Evolutionary conservation across 2,888 invertebrate genomes (phyloP), one percentile per base, ranked within the genome.

Genomic region (Azorinus chamasolen): DNA sequence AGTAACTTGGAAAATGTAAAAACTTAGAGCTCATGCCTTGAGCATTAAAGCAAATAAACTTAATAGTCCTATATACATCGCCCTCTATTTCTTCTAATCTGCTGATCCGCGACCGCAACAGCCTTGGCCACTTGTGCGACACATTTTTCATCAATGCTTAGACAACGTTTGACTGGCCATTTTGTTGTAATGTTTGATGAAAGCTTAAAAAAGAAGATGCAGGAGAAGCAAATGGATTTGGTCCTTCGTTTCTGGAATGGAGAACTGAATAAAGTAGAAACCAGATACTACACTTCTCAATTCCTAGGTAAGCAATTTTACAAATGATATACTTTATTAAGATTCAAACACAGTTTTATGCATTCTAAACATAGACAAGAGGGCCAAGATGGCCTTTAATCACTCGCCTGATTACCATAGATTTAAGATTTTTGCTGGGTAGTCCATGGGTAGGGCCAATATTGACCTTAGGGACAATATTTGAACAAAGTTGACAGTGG

Each of bases 141-240:
- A 32, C 32, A n/a, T n/a, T n/a, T n/a, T n/a, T n/a, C n/a, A n/a
- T n/a, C n/a, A n/a, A n/a, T n/a, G n/a, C n/a, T n/a, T n/a, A n/a
- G n/a, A n/a, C n/a, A n/a, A n/a, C n/a, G n/a, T n/a, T n/a, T 53
- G 3, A 39, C 6, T 12, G 46, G 59, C 3, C 39, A 22, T 16
- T 75, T 39, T 43, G 72, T 69, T 14, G 37, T 74, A 14, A 22
- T 76, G 8, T 82, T 83, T 72, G 72, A 80, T 53, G 83, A 80
- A 55, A 61, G 63, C 14, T 65, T 80, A 6, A 84, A 83, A 24
- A 68, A 74, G 22, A 70, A 81, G 55, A 63, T 68, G 50, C 80
- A 84, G 41, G 37, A 58, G 48, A 84, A 84, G 54, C 76, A 84
- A 41, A 76, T 84, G 78, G 82, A 79, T 59, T 27, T 84, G 8